Evolutionary conservation across 1,140 invertebrate genomes (phyloP).

Genomic region (Neoseiulus cucumeris): DNA sequence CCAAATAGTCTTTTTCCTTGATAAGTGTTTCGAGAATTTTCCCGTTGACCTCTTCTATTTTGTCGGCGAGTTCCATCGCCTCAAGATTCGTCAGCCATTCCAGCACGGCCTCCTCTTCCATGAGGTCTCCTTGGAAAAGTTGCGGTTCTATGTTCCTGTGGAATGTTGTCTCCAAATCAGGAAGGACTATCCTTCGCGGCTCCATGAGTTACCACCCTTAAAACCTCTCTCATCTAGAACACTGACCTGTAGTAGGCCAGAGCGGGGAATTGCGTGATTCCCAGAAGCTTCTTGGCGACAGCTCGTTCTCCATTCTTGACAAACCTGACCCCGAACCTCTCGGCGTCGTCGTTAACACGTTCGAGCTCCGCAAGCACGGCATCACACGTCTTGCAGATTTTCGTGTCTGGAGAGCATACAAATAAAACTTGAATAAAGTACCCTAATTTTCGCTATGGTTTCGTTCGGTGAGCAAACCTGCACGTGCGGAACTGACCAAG

Average conservation of each 20-base stretch:
- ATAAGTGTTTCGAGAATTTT: constrained; percentile 76
- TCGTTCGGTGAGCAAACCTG: too few relatives aligned
- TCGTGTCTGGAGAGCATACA: constrained; percentile 45
- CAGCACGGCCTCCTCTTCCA: constrained; percentile 70
- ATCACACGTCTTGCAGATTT: constrained; percentile 75
- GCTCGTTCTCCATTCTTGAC: constrained; percentile 89
- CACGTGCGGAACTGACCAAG: too few relatives aligned
- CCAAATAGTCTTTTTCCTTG: constrained; percentile 73
- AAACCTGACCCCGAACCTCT: constrained; percentile 77
- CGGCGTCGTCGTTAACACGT: constrained; percentile 82
- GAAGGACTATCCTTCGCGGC: too few relatives aligned
- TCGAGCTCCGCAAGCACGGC: constrained; percentile 70
- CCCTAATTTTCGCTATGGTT: too few relatives aligned
- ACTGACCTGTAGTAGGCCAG: constrained; percentile 83
- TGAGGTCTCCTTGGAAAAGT: constrained; percentile 56
- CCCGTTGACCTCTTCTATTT: constrained; percentile 82
- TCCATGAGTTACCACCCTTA: constrained; percentile 83
- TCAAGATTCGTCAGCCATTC: constrained; percentile 80
- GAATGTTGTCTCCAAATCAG: background rate
- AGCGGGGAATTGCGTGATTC: constrained; percentile 74
- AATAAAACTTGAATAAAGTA: too few relatives aligned
- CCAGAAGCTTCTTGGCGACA: constrained; percentile 68
- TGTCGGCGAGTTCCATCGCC: constrained; percentile 79
- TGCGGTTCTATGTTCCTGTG: constrained; percentile 55
- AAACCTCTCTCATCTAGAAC: constrained; percentile 43